Evolutionary conservation across 2,888 invertebrate genomes (phyloP), one percentile per base, ranked within the genome.

Genomic region (Poecilus cupreus): DNA sequence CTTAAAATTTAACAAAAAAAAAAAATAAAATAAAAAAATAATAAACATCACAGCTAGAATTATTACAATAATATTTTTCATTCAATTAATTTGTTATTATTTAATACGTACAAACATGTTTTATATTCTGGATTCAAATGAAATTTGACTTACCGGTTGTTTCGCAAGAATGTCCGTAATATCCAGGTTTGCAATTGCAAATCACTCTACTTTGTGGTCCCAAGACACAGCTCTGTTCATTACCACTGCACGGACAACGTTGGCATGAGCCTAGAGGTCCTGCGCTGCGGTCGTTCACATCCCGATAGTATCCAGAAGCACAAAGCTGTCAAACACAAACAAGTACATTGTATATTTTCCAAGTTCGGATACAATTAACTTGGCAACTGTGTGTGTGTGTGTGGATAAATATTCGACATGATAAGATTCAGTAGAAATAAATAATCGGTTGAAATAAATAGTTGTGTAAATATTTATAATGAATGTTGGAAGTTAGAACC

Each of bases 161-260:
- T 84, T 93, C 92, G 87, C 95, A 96, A 85, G 92, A 92, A 20
- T 90, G 89, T 80, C 96, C 96, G 0, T 90, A 90, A 88, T 92
- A 95, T 1, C 94, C 94, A 0, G 92, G 90, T 46, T 90, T 89
- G 87, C 96, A 97, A 85, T 93, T 90, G 86, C 96, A 97, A 8
- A 92, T 89, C 0, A 95, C 93, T 83, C 92, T 90, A 13, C 91
- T 90, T 83, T 91, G 90, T 13, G 90, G 89, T 32, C 89, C 90
- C 37, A 92, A 86, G 82, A 90, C 89, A 86, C 96, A 96, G 64
- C 92, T 92, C 83, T 92, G 91, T 84, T 94, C 93, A 83, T 93
- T 92, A n/a, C 92, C 93, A 86, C 93, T 94, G 89, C 98, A 98
- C 2, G 94, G 94, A 86, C 97, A 98, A 32, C 87, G 89, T 3